Evolutionary conservation across 2,797 vertebrate species (phyloP).

Genomic region (Artibeus lituratus): DNA sequence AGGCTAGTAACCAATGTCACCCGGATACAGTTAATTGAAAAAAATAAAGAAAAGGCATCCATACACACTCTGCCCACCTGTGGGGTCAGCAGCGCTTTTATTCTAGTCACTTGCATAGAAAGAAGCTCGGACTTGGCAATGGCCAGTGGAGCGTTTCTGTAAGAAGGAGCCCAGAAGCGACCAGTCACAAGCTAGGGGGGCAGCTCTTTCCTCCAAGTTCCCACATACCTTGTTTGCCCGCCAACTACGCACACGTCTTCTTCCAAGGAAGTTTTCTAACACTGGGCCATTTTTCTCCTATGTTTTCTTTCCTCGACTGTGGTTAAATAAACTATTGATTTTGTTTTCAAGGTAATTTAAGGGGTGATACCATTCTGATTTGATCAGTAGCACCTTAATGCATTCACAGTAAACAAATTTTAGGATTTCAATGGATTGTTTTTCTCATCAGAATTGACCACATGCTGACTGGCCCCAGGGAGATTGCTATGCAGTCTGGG

Average conservation of each 20-base stretch:
- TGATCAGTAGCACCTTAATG: constrained; percentile 70
- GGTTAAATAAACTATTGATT: constrained; percentile 81
- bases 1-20: background rate
- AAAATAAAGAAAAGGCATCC: background rate
- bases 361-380: constrained; percentile 69
- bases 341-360: constrained; percentile 79
- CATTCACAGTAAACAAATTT: constrained; percentile 67
- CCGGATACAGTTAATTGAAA: background rate
- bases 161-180: constrained; percentile 21
- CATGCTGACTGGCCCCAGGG: background rate
- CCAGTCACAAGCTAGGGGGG: background rate
- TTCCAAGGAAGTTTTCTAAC: constrained; percentile 58
- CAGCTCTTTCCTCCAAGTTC: background rate
- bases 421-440: constrained; percentile 63
- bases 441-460: constrained; percentile 58
- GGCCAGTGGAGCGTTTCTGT: background rate
- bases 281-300: constrained; percentile 36
- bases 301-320: constrained; percentile 50
- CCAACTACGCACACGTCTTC: constrained; percentile 5
- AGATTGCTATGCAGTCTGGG: background rate
- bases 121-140: background rate
- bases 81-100: background rate
- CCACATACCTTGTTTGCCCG: background rate
- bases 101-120: constrained; percentile 26
- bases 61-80: background rate